Evolutionary conservation across 2,113 vertebrate genomes (phyloP), one percentile per base, ranked within the genome.

Genomic region (Peromyscus polionotus): DNA sequence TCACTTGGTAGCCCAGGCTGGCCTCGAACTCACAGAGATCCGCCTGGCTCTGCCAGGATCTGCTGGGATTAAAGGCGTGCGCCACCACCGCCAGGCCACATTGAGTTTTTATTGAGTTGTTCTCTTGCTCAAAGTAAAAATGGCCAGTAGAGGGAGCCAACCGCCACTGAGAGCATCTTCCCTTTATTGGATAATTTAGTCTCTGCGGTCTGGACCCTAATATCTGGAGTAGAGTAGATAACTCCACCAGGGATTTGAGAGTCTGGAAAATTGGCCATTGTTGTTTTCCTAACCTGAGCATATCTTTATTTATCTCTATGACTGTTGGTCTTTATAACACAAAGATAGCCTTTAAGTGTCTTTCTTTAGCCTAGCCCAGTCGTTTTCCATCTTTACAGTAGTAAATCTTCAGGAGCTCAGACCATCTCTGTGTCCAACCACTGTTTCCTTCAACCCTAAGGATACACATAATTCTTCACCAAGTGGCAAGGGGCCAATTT

Each of bases 91-190:
- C 39, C 39, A 42, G 39, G 39, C 39, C n/a, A 84, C 68, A 36
- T 54, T 42, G 8, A 9, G 48, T 79, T 90, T 85, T 81, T 59
- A 73, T 73, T 88, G 70, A 31, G 48, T 68, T 20, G 79, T 80
- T 65, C 88, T 94, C 20, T 79, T 79, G 72, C 48, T 65, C 51
- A 12, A 63, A 63, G 28, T 28, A 12, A 26, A 28, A 88, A 24
- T 76, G 65, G 48, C 95, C 97, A 94, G 90, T 90, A 97, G 95
- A 91, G 96, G 91, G 85, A 48, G 92, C 88, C 73, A 97, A 39
- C 39, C 0, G 11, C 33, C 45, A 91, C 57, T 22, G 2, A 77
- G 65, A 92, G 39, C 3, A 42, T 4, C n/a, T n/a, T 83, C 54
- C 45, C 2, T 31, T 1, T 5, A 7, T 4, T 4, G 3, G 28